Percentiles rank a stretch among this genome's conserved stretches.
Conservation (phyloP, 2,888 invertebrate genomes). For the Matsumyia berberina region DNA sequence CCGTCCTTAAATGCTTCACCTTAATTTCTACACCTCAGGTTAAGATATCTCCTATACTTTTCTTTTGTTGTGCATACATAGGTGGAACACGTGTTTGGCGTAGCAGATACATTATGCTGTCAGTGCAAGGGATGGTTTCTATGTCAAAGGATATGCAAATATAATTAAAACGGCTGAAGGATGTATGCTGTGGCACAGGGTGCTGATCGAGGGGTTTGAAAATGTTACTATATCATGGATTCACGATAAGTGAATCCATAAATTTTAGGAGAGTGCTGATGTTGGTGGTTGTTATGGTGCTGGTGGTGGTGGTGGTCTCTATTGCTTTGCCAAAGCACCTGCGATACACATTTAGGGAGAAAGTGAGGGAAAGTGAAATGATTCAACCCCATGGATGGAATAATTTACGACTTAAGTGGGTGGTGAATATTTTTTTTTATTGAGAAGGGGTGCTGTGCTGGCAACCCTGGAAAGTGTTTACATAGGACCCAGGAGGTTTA, state of each 20-base stretch:
- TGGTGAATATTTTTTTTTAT: conserved; percentile 16
- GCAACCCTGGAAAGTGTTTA: background rate
- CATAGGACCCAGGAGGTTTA: background rate
- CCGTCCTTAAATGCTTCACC: conserved; percentile 44
- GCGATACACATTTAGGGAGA: background rate
- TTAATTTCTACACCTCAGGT: conserved; percentile 55
- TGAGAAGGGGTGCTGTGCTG: background rate
- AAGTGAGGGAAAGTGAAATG: background rate
- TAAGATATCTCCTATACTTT: conserved; percentile 10
- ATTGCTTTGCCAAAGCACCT: conserved; percentile 16
- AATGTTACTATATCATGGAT: conserved; percentile 25
- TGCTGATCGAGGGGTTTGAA: background rate
- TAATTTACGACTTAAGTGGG: conserved; percentile 31
- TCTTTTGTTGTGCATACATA: conserved; percentile 29
- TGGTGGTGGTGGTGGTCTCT: background rate
- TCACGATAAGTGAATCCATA: conserved; percentile 42
- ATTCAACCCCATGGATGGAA: background rate
- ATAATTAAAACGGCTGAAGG: conserved; percentile 60
- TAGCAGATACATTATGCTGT: conserved; percentile 47
- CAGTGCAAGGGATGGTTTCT: conserved; percentile 38
- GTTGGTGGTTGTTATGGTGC: too few relatives aligned
- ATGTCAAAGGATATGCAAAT: conserved; percentile 56
- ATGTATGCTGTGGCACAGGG: background rate
- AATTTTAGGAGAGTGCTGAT: conserved; percentile 24
- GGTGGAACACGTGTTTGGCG: conserved; percentile 47